phyloP scores from a whole-genome alignment of 2,797 vertebrate genomes.

The Lacerta agilis region DNA sequence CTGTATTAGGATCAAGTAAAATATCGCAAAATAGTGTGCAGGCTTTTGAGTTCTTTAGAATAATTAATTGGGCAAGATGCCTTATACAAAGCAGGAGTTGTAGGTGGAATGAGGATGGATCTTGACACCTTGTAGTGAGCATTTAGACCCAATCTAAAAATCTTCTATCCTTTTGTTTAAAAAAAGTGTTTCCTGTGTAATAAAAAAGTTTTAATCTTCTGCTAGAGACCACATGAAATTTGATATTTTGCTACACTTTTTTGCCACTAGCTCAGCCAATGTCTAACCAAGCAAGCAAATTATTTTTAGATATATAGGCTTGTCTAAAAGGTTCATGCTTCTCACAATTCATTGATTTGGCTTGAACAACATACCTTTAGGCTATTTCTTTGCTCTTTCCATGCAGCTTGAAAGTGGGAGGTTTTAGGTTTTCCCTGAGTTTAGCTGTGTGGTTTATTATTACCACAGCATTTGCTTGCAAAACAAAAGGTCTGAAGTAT shows the following conservation, averaged over 20 bases:
- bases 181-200: not conserved
- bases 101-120: not conserved
- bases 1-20: too few species aligned
- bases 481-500: not conserved
- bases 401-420: slow-evolving; percentile 32
- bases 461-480: slow-evolving; percentile 3
- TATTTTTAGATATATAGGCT: slow-evolving; percentile 59
- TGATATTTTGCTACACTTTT: not conserved
- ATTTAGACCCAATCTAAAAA: not conserved
- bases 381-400: slow-evolving; percentile 43
- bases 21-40: too few species aligned
- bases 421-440: slow-evolving; percentile 48
- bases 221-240: not conserved
- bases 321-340: slow-evolving; percentile 48
- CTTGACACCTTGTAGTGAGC: not conserved
- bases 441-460: slow-evolving; percentile 27
- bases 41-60: too few species aligned
- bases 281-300: slow-evolving; percentile 42
- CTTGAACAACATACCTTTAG: slow-evolving; percentile 54
- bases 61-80: too few species aligned
- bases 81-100: too few species aligned
- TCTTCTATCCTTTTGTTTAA: not conserved
- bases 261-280: slow-evolving; percentile 40
- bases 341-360: slow-evolving; percentile 47
- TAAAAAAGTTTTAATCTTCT: slow-evolving; percentile 30